phyloP scores from a whole-genome alignment of 1,140 invertebrate species.

The Dryas iulia region DNA sequence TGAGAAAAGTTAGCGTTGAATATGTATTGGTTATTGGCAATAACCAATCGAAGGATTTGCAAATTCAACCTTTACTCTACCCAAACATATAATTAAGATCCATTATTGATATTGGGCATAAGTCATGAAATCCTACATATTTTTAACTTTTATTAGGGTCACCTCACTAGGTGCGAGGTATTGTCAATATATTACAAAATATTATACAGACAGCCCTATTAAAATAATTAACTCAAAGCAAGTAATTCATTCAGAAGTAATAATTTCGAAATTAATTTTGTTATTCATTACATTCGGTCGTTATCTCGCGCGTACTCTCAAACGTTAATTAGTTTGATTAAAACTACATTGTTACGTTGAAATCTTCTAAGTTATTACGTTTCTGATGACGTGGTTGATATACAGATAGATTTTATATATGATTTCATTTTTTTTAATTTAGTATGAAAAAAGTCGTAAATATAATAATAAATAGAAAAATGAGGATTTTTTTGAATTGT shows the following conservation, averaged over 20 bases:
- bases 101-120: too few relatives aligned
- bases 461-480: too few relatives aligned
- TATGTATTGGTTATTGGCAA: too few relatives aligned
- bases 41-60: too few relatives aligned
- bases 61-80: too few relatives aligned
- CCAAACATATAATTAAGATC: too few relatives aligned
- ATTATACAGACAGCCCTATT: not conserved
- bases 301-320: slow-evolving; percentile 17
- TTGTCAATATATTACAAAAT: too few relatives aligned
- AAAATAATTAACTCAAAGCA: slow-evolving; percentile 4
- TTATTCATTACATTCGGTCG: slow-evolving; percentile 9
- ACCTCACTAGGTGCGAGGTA: too few relatives aligned
- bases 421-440: not conserved
- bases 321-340: slow-evolving; percentile 30
- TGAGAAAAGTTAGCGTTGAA: too few relatives aligned
- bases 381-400: not conserved
- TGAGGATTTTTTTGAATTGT: too few relatives aligned
- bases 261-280: slow-evolving; percentile 14
- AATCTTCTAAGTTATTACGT: slow-evolving; percentile 20
- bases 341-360: slow-evolving; percentile 28
- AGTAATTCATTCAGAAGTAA: not conserved
- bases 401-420: not conserved
- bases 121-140: too few relatives aligned
- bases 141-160: too few relatives aligned
- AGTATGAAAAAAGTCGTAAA: not conserved